Evolutionary conservation across 2,113 vertebrate species (phyloP).

Genomic region (Etia nguti): DNA sequence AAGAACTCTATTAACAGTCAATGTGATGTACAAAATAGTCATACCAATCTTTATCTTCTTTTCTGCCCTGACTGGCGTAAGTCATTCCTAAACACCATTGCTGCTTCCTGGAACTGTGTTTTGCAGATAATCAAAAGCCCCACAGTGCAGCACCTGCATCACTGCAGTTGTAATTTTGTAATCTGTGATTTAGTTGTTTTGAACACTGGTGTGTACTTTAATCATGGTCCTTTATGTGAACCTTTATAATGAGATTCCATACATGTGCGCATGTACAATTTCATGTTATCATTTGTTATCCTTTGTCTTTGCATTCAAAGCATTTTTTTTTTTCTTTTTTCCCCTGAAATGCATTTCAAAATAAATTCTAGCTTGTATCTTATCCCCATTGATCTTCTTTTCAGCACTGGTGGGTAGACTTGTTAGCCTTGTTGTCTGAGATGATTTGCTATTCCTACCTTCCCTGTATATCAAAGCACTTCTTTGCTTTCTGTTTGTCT

Average conservation of each 20-base stretch:
- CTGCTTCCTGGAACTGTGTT: neutral
- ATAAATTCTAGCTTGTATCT: slow-evolving; percentile 2
- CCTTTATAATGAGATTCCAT: neutral
- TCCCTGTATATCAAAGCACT: slow-evolving; percentile 46
- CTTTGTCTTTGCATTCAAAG: neutral
- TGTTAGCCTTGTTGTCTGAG: slow-evolving; percentile 28
- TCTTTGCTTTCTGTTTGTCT: slow-evolving; percentile 57
- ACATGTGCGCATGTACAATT: neutral
- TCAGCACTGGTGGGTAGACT: slow-evolving; percentile 1
- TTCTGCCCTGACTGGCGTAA: neutral
- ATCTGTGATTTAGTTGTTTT: neutral
- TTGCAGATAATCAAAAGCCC: neutral
- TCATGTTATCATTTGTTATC: neutral
- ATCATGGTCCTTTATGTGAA: neutral
- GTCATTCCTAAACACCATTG: neutral
- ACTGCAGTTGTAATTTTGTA: neutral
- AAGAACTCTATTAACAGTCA: neutral
- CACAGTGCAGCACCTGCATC: neutral
- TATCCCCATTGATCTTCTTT: slow-evolving; percentile 15
- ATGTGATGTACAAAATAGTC: neutral
- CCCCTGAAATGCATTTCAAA: neutral
- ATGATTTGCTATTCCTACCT: slow-evolving; percentile 33
- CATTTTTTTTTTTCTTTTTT: neutral
- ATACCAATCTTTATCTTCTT: neutral
- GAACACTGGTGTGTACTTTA: neutral